Evolutionary conservation across 2,888 invertebrate genomes (phyloP), one percentile per base, ranked within the genome.

Genomic region (Tetramorium bicarinatum): DNA sequence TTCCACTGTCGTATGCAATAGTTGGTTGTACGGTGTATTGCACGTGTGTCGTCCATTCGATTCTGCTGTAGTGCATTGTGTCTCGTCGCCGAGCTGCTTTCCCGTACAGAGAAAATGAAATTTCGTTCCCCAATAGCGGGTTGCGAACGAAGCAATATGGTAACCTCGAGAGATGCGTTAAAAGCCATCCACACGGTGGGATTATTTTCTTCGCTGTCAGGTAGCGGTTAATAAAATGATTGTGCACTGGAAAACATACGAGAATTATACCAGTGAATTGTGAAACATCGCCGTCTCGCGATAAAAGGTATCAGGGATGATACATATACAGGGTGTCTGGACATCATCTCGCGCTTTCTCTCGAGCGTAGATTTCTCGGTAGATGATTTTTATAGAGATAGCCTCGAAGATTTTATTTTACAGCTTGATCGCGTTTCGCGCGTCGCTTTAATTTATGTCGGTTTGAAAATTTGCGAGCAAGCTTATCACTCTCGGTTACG

Each of bases 111-210:
- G 72, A 47, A 59, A 80, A 79, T 80, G 79, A 80, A 80, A 80
- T 80, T 80, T 80, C 59, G 67, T 59, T 59, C 25, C 56, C 71
- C 56, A 41, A 80, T 80, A 56, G 44, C 54, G 41, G 52, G 9
- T 52, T 13, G 62, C 67, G 67, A 77, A 44, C 54, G 59, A 80
- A 80, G 59, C 79, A 80, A 59, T 72, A 72, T 71, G 79, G 79
- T 79, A 80, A 80, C 59, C 72, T 80, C 79, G 59, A 13, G 72
- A 80, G 79, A 80, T 72, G 72, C 72, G 79, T 80, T 80, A 72
- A 80, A 72, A 59, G 54, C 72, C 47, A 72, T 47, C 56, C 72
- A 13, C 59, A 21, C 34, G 4, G 11, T n/a, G 71, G 47, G 21
- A 71, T 72, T 71, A 72, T 80, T 72, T 59, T 80, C 79, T 71